Conservation (phyloP, 2,888 invertebrate species). For the Chymomyza fuscimana region DNA sequence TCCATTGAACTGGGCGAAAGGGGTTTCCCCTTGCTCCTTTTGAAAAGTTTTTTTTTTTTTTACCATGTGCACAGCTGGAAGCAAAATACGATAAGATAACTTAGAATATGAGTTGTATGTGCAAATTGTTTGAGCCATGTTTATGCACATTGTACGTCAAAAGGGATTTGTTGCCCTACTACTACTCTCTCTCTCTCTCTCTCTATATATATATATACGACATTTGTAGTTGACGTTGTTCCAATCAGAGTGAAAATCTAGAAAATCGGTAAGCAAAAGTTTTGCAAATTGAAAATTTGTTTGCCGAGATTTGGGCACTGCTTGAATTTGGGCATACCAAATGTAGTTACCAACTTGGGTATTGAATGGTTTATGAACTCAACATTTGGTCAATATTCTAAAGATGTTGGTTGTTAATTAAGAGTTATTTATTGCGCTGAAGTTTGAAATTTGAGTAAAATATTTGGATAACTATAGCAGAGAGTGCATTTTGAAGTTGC, state of each 20-base stretch:
- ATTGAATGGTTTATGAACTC: background rate
- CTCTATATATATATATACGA: background rate
- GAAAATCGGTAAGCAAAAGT: background rate
- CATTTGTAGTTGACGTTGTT: background rate
- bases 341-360: background rate
- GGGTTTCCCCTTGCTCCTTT: conserved; percentile 16
- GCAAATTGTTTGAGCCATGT: background rate
- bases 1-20: conserved; percentile 68
- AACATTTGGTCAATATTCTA: background rate
- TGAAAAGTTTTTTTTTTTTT: background rate
- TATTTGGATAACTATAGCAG: too few relatives aligned
- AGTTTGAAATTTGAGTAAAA: too few relatives aligned
- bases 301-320: background rate
- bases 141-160: background rate
- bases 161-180: background rate
- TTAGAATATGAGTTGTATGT: background rate
- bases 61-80: background rate
- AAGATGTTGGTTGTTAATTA: background rate
- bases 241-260: background rate
- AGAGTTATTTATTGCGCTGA: background rate
- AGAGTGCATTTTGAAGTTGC: too few relatives aligned
- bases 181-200: background rate
- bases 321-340: background rate
- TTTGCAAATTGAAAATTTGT: background rate
- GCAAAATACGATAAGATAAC: background rate